phyloP scores from a whole-genome alignment of 2,888 invertebrate species.

The Folsomia manolachei region DNA sequence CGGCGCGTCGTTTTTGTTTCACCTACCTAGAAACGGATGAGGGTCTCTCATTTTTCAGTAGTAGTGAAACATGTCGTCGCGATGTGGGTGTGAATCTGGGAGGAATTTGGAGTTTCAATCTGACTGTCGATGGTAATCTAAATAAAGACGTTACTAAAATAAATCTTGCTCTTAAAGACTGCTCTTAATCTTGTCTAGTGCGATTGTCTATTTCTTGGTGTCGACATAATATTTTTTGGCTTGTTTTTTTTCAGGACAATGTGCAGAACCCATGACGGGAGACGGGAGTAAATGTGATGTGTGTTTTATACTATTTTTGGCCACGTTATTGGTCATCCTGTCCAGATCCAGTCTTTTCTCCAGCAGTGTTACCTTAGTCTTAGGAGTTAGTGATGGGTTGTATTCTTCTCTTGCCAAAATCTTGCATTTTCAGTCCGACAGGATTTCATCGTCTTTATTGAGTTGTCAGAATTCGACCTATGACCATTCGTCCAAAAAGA shows the following conservation, averaged over 20 bases:
- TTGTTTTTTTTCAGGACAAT: constrained; percentile 40
- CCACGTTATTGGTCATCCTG: constrained; percentile 11
- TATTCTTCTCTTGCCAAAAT: constrained; percentile 21
- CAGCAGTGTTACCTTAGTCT: not conserved
- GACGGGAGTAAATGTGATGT: constrained; percentile 34
- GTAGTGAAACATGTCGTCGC: constrained; percentile 61
- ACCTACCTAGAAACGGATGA: constrained; percentile 57
- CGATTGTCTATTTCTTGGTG: not conserved
- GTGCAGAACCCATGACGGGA: constrained; percentile 48
- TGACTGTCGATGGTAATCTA: constrained; percentile 64
- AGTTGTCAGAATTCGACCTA: not conserved
- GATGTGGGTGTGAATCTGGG: constrained; percentile 58
- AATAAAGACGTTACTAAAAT: no score
- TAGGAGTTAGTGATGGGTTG: constrained; percentile 15
- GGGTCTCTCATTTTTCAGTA: constrained; percentile 42
- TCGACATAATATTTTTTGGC: not conserved
- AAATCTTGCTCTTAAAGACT: not conserved
- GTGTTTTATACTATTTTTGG: constrained; percentile 1
- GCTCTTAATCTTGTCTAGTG: not conserved
- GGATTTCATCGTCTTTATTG: constrained; percentile 18
- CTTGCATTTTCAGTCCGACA: not conserved
- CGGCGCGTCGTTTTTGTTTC: constrained; percentile 63
- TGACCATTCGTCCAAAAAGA: constrained; percentile 10
- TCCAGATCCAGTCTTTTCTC: not conserved
- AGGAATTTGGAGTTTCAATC: constrained; percentile 65